Evolutionary conservation across 2,888 invertebrate genomes (phyloP), one percentile per base, ranked within the genome.

Genomic region (Lasiommata megera): DNA sequence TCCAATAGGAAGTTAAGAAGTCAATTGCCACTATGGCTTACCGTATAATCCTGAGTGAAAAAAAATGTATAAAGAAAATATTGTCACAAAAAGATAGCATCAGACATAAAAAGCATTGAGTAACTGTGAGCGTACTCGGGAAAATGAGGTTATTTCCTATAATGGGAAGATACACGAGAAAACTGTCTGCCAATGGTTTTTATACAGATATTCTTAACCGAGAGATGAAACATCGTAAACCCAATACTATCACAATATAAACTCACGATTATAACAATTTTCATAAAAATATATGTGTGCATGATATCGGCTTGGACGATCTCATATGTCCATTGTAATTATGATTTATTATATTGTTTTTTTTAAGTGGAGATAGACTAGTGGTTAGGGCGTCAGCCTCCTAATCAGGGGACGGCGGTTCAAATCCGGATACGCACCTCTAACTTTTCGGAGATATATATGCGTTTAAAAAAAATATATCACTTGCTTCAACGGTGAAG

Each of bases 91-190:
- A 46, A 16, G 5, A 17, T 16, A 46, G 16, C 16, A 31, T 31
- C 31, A 31, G 29, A 31, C 16, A 46, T 14, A 11, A 44, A 37
- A 46, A 46, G 46, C 29, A 16, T 46, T 12, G 16, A 46, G 31
- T 46, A 16, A 31, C 16, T 6, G 44, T 28, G 14, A 29, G 6
- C 11, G 14, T 29, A 9, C 44, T 9, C 8, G 11, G 31, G 16
- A 16, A 46, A 46, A 46, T 46, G 46, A 46, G 46, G 46, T 46
- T 46, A 46, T 46, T 31, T 46, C 31, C 31, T 31, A 11, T 31
- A 16, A 16, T 29, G 6, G 16, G 29, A 6, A 46, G 29, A 46
- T 31, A 46, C 16, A 29, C 16, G 31, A 17, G 29, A 16, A 31
- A 16, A 46, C 16, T 16, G 16, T 16, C 46, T 16, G 16, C 31